phyloP scores from a whole-genome alignment of 1,140 invertebrate genomes.

The Riptortus pedestris region DNA sequence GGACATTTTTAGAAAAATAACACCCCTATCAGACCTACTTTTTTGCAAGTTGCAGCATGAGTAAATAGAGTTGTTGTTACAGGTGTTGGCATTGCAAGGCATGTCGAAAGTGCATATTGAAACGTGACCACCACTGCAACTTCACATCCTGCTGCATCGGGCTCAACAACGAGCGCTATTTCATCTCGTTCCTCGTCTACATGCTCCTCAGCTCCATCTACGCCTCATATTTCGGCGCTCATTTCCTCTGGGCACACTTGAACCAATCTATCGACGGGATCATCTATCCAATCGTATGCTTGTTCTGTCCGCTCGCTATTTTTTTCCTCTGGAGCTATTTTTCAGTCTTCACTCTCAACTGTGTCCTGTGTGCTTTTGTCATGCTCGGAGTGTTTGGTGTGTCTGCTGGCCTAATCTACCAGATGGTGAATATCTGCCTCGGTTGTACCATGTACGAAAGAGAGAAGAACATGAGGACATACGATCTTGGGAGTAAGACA shows the following conservation, averaged over 20 bases:
- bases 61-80: too few relatives aligned
- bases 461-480: constrained; percentile 48
- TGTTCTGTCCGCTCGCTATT: constrained; percentile 50
- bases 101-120: constrained; percentile 73
- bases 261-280: constrained; percentile 39
- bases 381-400: constrained; percentile 55
- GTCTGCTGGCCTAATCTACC: constrained; percentile 55
- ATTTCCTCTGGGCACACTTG: constrained; percentile 46
- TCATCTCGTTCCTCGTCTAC: constrained; percentile 70
- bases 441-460: constrained; percentile 57
- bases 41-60: too few relatives aligned
- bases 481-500: constrained; percentile 54
- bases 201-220: constrained; percentile 60
- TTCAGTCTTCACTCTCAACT: constrained; percentile 46
- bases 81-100: constrained; percentile 79
- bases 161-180: constrained; percentile 80
- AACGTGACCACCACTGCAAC: constrained; percentile 88
- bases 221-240: constrained; percentile 54
- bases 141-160: constrained; percentile 85
- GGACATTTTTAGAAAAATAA: too few relatives aligned
- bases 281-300: constrained; percentile 45
- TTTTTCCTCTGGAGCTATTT: constrained; percentile 47
- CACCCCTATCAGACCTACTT: too few relatives aligned
- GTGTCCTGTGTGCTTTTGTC: constrained; percentile 57
- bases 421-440: constrained; percentile 49